A percentile compares a stretch with the other conserved stretches of the same genome.
phyloP scores from a whole-genome alignment of 2,888 invertebrate genomes.

The Ophioninae sp. region DNA sequence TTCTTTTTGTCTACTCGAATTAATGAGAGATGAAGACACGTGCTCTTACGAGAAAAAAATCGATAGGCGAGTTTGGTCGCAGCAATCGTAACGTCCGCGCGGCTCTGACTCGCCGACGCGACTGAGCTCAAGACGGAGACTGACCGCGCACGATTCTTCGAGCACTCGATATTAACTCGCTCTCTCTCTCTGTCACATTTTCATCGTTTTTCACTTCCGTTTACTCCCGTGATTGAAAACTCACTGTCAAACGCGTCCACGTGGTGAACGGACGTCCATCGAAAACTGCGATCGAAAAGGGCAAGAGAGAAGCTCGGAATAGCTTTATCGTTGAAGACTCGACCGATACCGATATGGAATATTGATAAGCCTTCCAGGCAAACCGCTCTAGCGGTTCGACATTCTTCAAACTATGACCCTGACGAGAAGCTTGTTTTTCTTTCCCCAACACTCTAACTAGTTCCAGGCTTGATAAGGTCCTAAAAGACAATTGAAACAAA shows the following conservation, averaged over 20 bases:
- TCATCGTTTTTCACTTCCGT: not conserved
- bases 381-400: not conserved
- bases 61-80: conserved; percentile 40
- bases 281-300: not conserved
- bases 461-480: conserved; percentile 40
- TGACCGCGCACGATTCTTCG: conserved; percentile 26
- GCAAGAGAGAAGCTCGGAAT: not conserved
- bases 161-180: not conserved
- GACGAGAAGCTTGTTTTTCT: conserved; percentile 12
- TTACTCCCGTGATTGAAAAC: not conserved
- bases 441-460: conserved; percentile 33
- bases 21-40: conserved; percentile 34
- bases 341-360: not conserved
- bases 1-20: not conserved
- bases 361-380: conserved; percentile 5
- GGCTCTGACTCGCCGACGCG: conserved; percentile 63
- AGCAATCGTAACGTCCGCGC: conserved; percentile 57
- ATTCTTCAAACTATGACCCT: conserved; percentile 27
- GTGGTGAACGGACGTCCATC: not conserved
- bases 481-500: conserved; percentile 10
- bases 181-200: not conserved
- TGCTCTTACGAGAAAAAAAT: conserved; percentile 35
- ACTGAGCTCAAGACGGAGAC: conserved; percentile 58
- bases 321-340: not conserved
- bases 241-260: not conserved